These are phyloP conservation scores for Orchesella flavescens DNA, from an alignment of 2,888 invertebrate genomes.

Conservation along the genomic window DNA sequence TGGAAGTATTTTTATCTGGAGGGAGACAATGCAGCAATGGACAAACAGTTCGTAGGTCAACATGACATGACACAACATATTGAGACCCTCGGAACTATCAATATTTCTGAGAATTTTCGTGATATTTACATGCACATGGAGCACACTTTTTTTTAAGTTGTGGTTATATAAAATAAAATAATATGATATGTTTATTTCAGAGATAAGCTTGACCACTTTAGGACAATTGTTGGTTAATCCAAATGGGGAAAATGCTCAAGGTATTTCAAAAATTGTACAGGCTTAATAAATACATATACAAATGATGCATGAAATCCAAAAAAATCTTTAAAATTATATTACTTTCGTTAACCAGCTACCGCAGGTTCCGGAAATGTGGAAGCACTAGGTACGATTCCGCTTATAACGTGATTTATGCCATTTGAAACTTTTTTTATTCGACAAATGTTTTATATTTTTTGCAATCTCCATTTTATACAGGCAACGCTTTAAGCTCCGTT, in stretches of 20 bases:
- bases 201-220: slow-evolving; percentile 19
- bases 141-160: too few species aligned
- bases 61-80: background rate
- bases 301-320: background rate
- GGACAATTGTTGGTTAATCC: slow-evolving; percentile 30
- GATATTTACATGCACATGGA: too few species aligned
- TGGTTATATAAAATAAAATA: too few species aligned
- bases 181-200: slow-evolving; percentile 7
- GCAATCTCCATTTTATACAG: too few species aligned
- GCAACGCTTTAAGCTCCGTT: slow-evolving; percentile 18
- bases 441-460: too few species aligned
- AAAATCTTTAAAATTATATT: background rate
- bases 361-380: slow-evolving; percentile 14
- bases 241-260: slow-evolving; percentile 8
- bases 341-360: background rate
- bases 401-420: background rate
- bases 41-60: slow-evolving; percentile 35
- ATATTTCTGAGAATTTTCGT: too few species aligned
- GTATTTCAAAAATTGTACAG: slow-evolving; percentile 4
- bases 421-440: too few species aligned
- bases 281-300: background rate
- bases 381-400: slow-evolving; percentile 16
- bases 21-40: slow-evolving; percentile 27
- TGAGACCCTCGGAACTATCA: too few species aligned
- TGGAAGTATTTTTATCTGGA: slow-evolving; percentile 21